Conservation (phyloP, 2,888 invertebrate species). For the Cantharis nigra region DNA sequence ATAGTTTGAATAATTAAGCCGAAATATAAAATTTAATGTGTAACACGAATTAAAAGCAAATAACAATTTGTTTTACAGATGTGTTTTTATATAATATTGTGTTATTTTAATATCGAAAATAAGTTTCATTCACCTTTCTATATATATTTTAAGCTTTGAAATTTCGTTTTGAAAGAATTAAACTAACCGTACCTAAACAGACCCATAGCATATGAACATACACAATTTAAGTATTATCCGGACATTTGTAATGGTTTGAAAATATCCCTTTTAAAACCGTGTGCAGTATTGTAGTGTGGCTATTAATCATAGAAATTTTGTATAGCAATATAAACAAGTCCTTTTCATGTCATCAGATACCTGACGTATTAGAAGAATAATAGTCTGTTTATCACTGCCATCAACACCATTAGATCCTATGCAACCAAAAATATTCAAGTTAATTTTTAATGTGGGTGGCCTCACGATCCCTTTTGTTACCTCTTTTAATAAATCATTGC, state of each 20-base stretch:
- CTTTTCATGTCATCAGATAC: slow-evolving; percentile 60
- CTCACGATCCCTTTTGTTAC: slow-evolving; percentile 17
- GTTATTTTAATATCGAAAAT: background rate
- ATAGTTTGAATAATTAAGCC: background rate
- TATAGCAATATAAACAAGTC: slow-evolving; percentile 59
- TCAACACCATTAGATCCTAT: slow-evolving; percentile 55
- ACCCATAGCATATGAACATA: slow-evolving; percentile 29
- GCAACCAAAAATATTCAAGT: slow-evolving; percentile 37
- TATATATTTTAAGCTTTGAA: background rate
- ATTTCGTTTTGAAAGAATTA: slow-evolving; percentile 27
- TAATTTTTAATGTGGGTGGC: slow-evolving; percentile 48
- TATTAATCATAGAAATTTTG: slow-evolving; percentile 56
- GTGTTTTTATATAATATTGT: background rate
- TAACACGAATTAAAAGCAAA: background rate
- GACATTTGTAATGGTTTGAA: slow-evolving; percentile 47
- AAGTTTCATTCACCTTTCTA: background rate
- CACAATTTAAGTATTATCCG: slow-evolving; percentile 43
- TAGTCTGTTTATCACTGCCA: slow-evolving; percentile 58
- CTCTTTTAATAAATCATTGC: slow-evolving; percentile 5
- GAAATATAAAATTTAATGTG: background rate
- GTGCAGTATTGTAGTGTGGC: slow-evolving; percentile 47
- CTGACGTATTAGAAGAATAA: slow-evolving; percentile 56
- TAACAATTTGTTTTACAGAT: background rate
- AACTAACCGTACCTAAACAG: slow-evolving; percentile 35
- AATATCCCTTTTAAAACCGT: slow-evolving; percentile 44